These are phyloP conservation scores for Apodemus agrarius DNA, from an alignment of 2,797 vertebrate species.

Conservation along the genomic window DNA sequence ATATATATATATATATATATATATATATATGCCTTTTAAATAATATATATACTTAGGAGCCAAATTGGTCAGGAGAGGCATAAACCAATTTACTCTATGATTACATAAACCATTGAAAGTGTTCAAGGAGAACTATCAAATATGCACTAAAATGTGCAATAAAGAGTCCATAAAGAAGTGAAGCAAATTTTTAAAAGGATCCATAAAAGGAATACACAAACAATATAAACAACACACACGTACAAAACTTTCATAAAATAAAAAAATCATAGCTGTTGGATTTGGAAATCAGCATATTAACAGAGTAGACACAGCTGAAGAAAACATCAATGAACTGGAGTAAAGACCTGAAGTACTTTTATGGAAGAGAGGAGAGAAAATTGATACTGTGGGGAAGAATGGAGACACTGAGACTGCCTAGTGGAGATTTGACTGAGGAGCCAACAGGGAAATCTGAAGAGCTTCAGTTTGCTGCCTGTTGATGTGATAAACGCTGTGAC, in stretches of 20 bases:
- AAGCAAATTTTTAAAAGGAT: slow-evolving; percentile 4
- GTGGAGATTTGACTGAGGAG: neutral
- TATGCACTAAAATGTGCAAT: neutral
- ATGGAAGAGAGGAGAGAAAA: slow-evolving; percentile 3
- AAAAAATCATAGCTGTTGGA: slow-evolving; percentile 32
- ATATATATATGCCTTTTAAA: too few species aligned
- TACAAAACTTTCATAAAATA: neutral
- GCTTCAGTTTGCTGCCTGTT: neutral
- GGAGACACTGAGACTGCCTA: neutral
- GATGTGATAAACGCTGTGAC: neutral
- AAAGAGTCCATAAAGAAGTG: neutral
- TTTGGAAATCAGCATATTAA: neutral
- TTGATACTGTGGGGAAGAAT: neutral
- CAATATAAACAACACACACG: neutral
- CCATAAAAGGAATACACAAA: neutral
- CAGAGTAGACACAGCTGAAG: neutral
- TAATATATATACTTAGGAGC: neutral
- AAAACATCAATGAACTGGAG: neutral
- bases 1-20: too few species aligned
- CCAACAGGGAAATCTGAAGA: neutral
- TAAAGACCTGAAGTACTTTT: neutral
- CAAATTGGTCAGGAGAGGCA: neutral
- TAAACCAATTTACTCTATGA: neutral
- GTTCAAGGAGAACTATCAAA: slow-evolving; percentile 6
- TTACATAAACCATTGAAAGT: neutral